Evolutionary conservation across 2,113 vertebrate genomes (phyloP), one percentile per base, ranked within the genome.

Genomic region (Eudyptes chrysolophus): DNA sequence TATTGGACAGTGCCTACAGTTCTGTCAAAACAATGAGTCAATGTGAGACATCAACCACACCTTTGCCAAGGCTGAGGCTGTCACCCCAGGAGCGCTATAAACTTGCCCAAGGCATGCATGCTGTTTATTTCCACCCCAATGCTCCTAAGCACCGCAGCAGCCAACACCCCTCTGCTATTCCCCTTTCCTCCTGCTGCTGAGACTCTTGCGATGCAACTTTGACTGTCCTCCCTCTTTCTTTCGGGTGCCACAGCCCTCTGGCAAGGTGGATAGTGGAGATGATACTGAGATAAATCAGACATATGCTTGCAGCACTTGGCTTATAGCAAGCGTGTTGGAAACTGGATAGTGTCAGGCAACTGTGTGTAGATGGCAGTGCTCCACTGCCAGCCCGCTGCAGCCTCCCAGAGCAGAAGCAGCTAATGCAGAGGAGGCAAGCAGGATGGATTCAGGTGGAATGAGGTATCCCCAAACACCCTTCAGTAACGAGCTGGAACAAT

Each of bases 361-460:
- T 1, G 5, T 94, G 52, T 57, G 70, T 88, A 97, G 90, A 80
- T 96, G 92, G 89, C 92, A 92, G 88, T 78, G 51, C 87, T 92
- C 68, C 36, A 9, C 89, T 88, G 60, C 80, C 55, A 61, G 82
- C 66, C 36, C 2, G 3, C 29, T 26, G 26, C 38, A 69, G 57
- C 65, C 42, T 96, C 66, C 46, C 11, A 21, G 34, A 44, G 51
- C 58, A 54, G 78, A 68, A 61, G 52, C 70, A 94, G 46, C 77
- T 89, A 83, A 66, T 30, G 54, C 65, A 72, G 49, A 65, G 38
- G 20, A 85, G 62, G 42, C 15, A 61, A 55, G 55, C 8, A 49
- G 54, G 38, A 38, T 49, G 70, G 61, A 24, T 76, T 54, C 65
- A 12, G 19, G 38, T 76, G 34, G 38, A 76, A 54, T 16, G 9